These are phyloP conservation scores for Formica selysi DNA, from an alignment of 1,140 invertebrate species.

Conservation along the genomic window DNA sequence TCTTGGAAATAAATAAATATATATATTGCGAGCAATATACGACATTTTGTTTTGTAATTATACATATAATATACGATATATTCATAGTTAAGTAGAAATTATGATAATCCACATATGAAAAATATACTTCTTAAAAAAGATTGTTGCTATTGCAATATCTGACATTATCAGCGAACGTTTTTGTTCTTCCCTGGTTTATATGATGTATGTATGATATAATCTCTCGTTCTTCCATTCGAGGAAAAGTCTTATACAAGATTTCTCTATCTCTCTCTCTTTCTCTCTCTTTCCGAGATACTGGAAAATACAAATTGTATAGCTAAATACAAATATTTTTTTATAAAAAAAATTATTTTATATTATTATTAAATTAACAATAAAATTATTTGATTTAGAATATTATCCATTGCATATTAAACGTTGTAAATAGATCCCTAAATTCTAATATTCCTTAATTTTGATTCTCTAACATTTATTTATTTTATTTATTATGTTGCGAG, in stretches of 20 bases:
- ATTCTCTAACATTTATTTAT: neutral
- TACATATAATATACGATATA: neutral
- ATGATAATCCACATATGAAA: neutral
- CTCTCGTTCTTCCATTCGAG: neutral
- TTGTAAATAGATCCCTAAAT: neutral
- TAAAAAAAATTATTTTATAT: slow-evolving; percentile 1
- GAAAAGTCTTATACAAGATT: neutral
- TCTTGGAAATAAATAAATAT: too few species aligned
- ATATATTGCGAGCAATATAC: too few species aligned
- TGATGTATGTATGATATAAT: neutral
- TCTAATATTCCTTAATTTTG: neutral
- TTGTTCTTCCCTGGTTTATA: neutral
- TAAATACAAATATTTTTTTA: neutral
- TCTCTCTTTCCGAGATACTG: too few species aligned
- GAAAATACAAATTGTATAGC: neutral
- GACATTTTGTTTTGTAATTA: too few species aligned
- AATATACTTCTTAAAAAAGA: neutral
- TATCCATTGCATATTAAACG: neutral
- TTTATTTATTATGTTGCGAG: neutral
- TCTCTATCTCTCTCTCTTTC: too few species aligned
- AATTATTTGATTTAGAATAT: slow-evolving; percentile 13
- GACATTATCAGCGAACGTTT: neutral
- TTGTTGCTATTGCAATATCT: neutral
- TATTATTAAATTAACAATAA: neutral
- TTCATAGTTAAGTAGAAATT: neutral